Percentiles rank a stretch among this genome's conserved stretches.
Evolutionary conservation across 2,113 vertebrate genomes (phyloP).

Genomic region (Spermophilus dauricus): DNA sequence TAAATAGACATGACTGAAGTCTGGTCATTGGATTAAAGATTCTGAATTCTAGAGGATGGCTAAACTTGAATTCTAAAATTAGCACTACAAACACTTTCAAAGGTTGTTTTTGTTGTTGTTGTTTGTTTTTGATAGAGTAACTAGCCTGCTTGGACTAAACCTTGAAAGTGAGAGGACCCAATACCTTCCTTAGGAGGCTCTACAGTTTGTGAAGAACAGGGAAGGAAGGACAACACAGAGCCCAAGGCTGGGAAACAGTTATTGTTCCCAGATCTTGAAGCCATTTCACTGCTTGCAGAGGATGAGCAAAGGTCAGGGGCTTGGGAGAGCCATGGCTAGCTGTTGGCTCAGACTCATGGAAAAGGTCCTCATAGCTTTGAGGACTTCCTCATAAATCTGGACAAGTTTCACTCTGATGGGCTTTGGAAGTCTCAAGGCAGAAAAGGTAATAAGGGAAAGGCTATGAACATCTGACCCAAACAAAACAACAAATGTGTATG

Average conservation of each 20-base stretch:
- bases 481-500: neutral
- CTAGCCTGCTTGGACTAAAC: neutral
- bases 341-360: neutral
- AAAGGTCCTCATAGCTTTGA: neutral
- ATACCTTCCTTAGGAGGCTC: neutral
- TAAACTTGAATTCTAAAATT: neutral
- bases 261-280: neutral
- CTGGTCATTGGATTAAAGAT: neutral
- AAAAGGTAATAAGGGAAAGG: neutral
- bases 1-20: neutral
- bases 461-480: neutral
- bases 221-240: neutral
- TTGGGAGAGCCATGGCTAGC: neutral
- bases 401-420: neutral
- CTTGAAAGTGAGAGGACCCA: neutral
- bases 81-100: neutral
- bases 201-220: neutral
- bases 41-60: neutral
- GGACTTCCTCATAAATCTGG: neutral
- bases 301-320: neutral
- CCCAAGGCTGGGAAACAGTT: neutral
- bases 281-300: neutral
- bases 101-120: neutral
- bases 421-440: neutral
- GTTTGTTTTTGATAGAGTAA: neutral